phyloP scores from a whole-genome alignment of 2,797 vertebrate genomes.

The Merluccius polli region DNA sequence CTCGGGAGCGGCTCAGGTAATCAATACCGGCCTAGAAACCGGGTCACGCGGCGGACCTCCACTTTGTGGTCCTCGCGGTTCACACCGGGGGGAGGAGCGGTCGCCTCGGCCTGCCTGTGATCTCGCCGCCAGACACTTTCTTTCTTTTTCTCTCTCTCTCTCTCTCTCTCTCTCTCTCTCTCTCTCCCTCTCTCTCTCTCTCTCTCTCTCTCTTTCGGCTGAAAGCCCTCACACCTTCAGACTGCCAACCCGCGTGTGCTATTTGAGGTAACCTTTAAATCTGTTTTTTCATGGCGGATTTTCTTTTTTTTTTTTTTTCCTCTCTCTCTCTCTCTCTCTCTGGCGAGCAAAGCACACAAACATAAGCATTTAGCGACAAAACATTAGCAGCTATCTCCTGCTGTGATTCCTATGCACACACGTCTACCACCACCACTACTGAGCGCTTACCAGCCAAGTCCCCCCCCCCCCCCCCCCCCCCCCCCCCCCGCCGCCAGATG shows the following conservation, averaged over 20 bases:
- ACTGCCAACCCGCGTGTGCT: too few species aligned
- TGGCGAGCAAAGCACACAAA: slow-evolving; percentile 13
- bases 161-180: not conserved
- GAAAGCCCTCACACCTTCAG: too few species aligned
- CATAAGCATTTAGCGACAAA: not conserved
- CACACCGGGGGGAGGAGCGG: slow-evolving; percentile 33
- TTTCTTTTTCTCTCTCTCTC: slow-evolving; percentile 12
- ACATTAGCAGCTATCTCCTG: not conserved
- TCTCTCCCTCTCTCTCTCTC: slow-evolving; percentile 1
- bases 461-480: slow-evolving; percentile 30
- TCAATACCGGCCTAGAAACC: slow-evolving; percentile 33
- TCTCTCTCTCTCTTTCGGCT: not conserved
- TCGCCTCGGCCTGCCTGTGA: slow-evolving; percentile 38
- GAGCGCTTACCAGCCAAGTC: slow-evolving; percentile 15
- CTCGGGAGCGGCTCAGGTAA: slow-evolving; percentile 31
- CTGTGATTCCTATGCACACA: slow-evolving; percentile 2
- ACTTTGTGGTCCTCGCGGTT: slow-evolving; percentile 26
- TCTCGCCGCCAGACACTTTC: slow-evolving; percentile 9
- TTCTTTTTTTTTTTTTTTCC: not conserved
- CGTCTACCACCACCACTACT: not conserved
- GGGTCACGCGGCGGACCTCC: slow-evolving; percentile 30
- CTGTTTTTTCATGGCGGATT: not conserved
- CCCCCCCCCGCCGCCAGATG: slow-evolving; percentile 55
- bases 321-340: not conserved
- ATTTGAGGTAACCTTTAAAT: too few species aligned